Conservation (phyloP, 2,797 vertebrate species). For the Syngnathus acus region DNA sequence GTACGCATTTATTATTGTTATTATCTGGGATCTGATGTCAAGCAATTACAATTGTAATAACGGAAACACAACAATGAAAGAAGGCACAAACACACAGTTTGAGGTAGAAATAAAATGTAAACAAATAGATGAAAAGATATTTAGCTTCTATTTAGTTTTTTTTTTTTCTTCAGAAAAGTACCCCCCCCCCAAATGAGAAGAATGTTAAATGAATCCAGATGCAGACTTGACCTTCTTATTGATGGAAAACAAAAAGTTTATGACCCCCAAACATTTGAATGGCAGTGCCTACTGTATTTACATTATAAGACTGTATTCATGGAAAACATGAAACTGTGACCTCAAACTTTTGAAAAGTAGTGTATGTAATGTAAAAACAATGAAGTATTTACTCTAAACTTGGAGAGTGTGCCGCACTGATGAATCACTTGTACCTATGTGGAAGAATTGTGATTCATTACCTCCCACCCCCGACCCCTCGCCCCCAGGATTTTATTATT, state of each 20-base stretch:
- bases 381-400: neutral
- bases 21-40: neutral
- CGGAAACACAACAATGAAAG: neutral
- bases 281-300: neutral
- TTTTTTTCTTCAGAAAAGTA: neutral
- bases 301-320: neutral
- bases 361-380: neutral
- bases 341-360: neutral
- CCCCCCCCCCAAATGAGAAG: neutral
- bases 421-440: neutral
- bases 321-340: neutral
- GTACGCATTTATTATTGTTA: neutral
- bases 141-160: neutral
- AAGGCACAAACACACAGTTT: neutral
- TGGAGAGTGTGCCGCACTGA: too few relatives aligned
- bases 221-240: neutral
- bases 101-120: neutral
- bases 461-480: too few relatives aligned
- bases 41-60: neutral
- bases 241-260: neutral
- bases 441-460: neutral
- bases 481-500: neutral
- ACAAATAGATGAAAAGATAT: neutral
- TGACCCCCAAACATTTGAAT: neutral
- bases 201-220: neutral